Evolutionary conservation across 1,140 invertebrate species (phyloP), one percentile per base, ranked within the genome.

Genomic region (Solenopsis invicta): DNA sequence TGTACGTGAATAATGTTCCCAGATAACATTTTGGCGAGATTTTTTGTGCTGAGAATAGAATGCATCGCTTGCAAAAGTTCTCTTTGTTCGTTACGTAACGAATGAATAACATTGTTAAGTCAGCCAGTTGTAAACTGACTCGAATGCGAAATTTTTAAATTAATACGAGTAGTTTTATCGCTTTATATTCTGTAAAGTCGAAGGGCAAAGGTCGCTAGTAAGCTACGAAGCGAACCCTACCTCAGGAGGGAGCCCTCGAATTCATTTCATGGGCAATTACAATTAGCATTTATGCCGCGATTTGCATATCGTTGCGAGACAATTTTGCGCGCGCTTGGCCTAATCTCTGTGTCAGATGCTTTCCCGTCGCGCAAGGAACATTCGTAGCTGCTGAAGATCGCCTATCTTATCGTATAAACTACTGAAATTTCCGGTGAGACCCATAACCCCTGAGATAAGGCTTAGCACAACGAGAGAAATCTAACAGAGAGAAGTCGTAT

Each of bases 261-360:
- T 93, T 92, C 92, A 93, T 93, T 92, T 91, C 87, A 87, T 87
- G 88, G 84, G 59, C 84, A 92, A 91, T 92, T 92, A 91, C 91
- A 93, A 93, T 92, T 93, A 93, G 82, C 92, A 91, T 93, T 92
- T 92, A 89, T 91, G 87, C 48, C 86, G n/a, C 78, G 78, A 92
- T 93, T 93, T 92, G 91, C 92, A 92, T 93, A 89, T 91, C 90
- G 87, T 91, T 89, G 77, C 67, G 82, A 88, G 89, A 92, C 92
- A 88, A 91, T 91, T 92, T 88, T 56, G 74, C 80, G 78, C 85
- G 89, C 88, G 88, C 88, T 91, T 90, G 91, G 91, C 86, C 90
- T 91, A 91, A 91, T 89, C 91, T 90, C 56, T 54, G 85, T 89
- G 88, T 89, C 82, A 88, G 88, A 86, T 88, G 90, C 64, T 90